These are phyloP conservation scores for Drosophila lacertosa DNA, from an alignment of 1,140 invertebrate genomes.

Conservation along the genomic window DNA sequence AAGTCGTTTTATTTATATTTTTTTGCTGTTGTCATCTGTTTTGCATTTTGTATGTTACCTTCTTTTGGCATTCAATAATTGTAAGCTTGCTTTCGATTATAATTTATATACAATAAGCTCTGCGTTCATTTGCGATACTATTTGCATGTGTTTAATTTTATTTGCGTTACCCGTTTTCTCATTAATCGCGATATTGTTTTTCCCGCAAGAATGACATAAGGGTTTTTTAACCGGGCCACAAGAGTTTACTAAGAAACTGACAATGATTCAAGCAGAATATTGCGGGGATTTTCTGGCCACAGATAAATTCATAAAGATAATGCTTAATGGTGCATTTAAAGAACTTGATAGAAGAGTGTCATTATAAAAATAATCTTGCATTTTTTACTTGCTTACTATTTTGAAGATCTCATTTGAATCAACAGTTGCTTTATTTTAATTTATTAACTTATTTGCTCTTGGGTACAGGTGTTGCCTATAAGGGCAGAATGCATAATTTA, in stretches of 20 bases:
- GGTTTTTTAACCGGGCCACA: not conserved
- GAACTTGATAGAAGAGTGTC: too few species aligned
- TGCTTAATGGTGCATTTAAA: too few species aligned
- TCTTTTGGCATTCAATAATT: not conserved
- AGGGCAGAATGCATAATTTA: too few species aligned
- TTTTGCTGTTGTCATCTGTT: constrained; percentile 12
- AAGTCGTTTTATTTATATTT: constrained; percentile 3
- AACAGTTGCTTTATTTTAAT: too few species aligned
- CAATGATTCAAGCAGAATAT: too few species aligned
- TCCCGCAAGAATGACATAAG: not conserved
- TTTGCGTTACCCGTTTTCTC: constrained; percentile 29
- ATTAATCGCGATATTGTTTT: constrained; percentile 18
- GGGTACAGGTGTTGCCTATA: too few species aligned
- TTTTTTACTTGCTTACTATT: too few species aligned
- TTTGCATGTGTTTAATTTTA: constrained; percentile 40
- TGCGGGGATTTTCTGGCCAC: too few species aligned
- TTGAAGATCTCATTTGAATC: too few species aligned
- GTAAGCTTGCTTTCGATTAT: constrained; percentile 4
- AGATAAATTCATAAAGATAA: too few species aligned
- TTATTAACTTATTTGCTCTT: too few species aligned
- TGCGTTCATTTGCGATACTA: constrained; percentile 13
- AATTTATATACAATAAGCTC: constrained; percentile 6
- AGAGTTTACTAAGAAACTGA: not conserved
- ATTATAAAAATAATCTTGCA: too few species aligned
- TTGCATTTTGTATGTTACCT: constrained; percentile 15